Evolutionary conservation across 2,113 vertebrate species (phyloP), one percentile per base, ranked within the genome.

Genomic region (Lamprotornis superbus): DNA sequence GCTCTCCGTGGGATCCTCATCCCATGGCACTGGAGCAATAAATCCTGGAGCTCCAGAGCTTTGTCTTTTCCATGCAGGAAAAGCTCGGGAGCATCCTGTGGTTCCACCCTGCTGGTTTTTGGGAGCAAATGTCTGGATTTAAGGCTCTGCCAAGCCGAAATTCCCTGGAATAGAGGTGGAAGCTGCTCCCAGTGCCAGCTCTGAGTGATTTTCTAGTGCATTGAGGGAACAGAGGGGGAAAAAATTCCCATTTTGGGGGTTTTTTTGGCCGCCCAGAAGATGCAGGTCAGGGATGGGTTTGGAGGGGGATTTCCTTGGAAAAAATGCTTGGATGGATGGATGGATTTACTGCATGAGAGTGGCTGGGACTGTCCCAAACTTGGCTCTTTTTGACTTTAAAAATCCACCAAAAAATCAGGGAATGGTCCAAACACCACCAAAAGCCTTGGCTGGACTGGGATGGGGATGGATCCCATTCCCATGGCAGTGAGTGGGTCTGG

Each of bases 1-100:
- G 20, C n/a, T 30, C 3, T 30, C 7, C 3, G 0, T 0, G 1
- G 11, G 10, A 33, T 73, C 40, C 81, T 39, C 18, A 10, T 33
- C 57, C 57, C 57, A 10, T 0, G 1, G 21, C 31, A 10, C 15
- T 1, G 2, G 25, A 52, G 25, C 15, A 10, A 25, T 8, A 25
- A 52, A 35, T 14, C 67, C 67, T 24, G 31, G 33, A 44, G 27
- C 40, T 55, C 59, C 69, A 6, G 39, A 37, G 39, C 8, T 63
- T 37, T 27, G 8, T 11, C 22, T n/a, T 57, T 49, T 19, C 69
- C n/a, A 6, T 1, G 3, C 3, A 8, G 27, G 57, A 53, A 22
- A 73, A 83, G 11, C 33, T 73, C 2, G 0, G 57, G 57, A 46
- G 14, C 18, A 33, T 10, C 59, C 82, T 8, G 28, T 10, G 33